A percentile compares a stretch with the other conserved stretches of the same genome.
phyloP scores from a whole-genome alignment of 2,888 invertebrate genomes.

The Noctua pronuba region DNA sequence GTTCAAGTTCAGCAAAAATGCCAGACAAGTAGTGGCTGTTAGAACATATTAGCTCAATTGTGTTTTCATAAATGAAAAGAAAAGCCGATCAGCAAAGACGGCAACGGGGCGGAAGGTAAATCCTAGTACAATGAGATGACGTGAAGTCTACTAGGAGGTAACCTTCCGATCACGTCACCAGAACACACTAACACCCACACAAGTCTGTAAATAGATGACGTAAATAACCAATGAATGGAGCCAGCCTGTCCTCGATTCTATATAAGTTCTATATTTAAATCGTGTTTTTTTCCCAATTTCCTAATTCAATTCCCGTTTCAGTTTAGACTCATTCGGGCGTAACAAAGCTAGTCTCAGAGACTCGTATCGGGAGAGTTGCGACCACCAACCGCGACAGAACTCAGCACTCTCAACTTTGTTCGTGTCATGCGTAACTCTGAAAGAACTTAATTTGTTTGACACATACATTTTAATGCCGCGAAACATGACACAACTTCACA shows the following conservation, averaged over 20 bases:
- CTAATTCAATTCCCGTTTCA: conserved; percentile 56
- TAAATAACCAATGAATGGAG: not conserved
- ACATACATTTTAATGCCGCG: conserved; percentile 64
- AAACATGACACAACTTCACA: conserved; percentile 61
- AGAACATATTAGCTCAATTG: too few relatives aligned
- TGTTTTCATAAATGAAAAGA: too few relatives aligned
- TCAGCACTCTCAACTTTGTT: conserved; percentile 84
- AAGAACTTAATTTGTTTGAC: conserved; percentile 77
- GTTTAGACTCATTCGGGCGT: conserved; percentile 46
- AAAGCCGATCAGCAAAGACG: not conserved
- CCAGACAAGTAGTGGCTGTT: not conserved
- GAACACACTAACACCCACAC: not conserved
- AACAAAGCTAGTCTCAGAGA: conserved; percentile 63
- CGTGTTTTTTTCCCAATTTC: conserved; percentile 53
- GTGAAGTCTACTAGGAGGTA: not conserved
- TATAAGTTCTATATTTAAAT: conserved; percentile 38
- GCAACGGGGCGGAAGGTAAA: not conserved
- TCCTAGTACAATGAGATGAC: not conserved
- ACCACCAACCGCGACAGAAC: conserved; percentile 82
- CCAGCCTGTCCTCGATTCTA: conserved; percentile 1
- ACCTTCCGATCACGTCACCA: not conserved
- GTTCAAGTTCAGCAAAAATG: not conserved
- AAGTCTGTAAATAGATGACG: not conserved
- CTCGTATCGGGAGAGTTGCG: conserved; percentile 68
- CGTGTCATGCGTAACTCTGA: conserved; percentile 69